Percentiles rank a stretch among this genome's conserved stretches.
Conservation (phyloP, 53 echinoderm and acorn worm genomes). For the Paracentrotus lividus region DNA sequence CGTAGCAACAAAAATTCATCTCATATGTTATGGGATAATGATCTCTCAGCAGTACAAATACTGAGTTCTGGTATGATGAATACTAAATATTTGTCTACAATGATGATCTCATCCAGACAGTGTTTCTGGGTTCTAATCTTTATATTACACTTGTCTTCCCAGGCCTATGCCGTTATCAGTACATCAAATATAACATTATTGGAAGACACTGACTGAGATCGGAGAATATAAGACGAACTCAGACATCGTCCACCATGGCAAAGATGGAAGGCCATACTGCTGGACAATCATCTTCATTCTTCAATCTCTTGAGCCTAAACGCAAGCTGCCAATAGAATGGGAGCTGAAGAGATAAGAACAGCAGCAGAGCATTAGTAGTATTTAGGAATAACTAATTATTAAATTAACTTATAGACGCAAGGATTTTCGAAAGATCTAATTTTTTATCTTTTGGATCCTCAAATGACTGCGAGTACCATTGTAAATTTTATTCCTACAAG, state of each 20-base stretch:
- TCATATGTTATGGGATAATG: too few species aligned
- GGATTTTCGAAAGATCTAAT: too few species aligned
- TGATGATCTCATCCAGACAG: background rate
- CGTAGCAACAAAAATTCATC: too few species aligned
- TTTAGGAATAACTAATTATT: too few species aligned
- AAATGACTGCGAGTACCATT: too few species aligned
- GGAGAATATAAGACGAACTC: conserved; percentile 25
- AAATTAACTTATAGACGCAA: too few species aligned
- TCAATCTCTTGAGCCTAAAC: conserved; percentile 54
- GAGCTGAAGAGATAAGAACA: conserved; percentile 64
- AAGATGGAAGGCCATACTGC: conserved; percentile 58
- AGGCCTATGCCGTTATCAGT: conserved; percentile 27
- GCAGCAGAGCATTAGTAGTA: conserved; percentile 63
- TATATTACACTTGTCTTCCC: background rate
- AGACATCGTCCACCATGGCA: conserved; percentile 62
- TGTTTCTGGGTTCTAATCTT: background rate
- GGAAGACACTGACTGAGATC: background rate
- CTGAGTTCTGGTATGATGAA: too few species aligned
- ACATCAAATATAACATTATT: conserved; percentile 6
- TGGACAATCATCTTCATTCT: conserved; percentile 62
- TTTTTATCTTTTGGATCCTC: too few species aligned
- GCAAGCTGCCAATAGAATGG: conserved; percentile 68
- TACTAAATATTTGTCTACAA: too few species aligned
- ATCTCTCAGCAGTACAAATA: too few species aligned
- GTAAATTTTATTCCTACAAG: too few species aligned